Evolutionary conservation across 37 sponge, comb jelly and placozoan genomes (phyloP), one percentile per base, ranked within the genome.

Genomic region (Bolinopsis microptera): DNA sequence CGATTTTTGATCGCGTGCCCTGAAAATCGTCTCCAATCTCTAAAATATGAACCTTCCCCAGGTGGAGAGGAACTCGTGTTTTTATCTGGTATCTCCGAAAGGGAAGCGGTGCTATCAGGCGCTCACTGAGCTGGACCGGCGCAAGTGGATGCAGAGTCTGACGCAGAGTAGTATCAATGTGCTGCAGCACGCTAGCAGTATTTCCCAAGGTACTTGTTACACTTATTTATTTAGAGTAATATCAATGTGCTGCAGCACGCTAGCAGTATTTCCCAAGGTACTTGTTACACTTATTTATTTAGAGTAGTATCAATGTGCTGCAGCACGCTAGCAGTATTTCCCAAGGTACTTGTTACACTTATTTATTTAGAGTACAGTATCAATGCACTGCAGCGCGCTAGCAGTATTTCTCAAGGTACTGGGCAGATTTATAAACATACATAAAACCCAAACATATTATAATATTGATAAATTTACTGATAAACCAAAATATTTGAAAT

Each of bases 291-390:
- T n/a, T n/a, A n/a, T n/a, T n/a, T n/a, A n/a, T n/a, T n/a, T n/a
- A 86, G 90, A 34, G 90, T 2, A 86, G 90, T 48, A 86, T 86
- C 26, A 38, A 86, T 25, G 90, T 48, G 23, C 90, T 86, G 31
- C 90, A 86, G 31, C 41, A 48, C 9, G 34, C 90, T 39, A 86
- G 36, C 90, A 86, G 90, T 34, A 41, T 38, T 24, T 36, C 61
- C 1, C 90, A 86, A 39, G 90, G 90, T 86, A 30, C 24, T 8
- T n/a, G 68, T 13, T n/a, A n/a, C n/a, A n/a, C n/a, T n/a, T n/a
- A n/a, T n/a, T n/a, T n/a, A n/a, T n/a, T n/a, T n/a, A 86, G 90
- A 34, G 90, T 2, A n/a, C n/a, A 86, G 90, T 48, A 86, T 86
- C 26, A 38, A 86, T 25, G 90, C 90, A 16, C 90, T 86, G 31